phyloP scores from a whole-genome alignment of 2,888 invertebrate species.

The Icerya purchasi region DNA sequence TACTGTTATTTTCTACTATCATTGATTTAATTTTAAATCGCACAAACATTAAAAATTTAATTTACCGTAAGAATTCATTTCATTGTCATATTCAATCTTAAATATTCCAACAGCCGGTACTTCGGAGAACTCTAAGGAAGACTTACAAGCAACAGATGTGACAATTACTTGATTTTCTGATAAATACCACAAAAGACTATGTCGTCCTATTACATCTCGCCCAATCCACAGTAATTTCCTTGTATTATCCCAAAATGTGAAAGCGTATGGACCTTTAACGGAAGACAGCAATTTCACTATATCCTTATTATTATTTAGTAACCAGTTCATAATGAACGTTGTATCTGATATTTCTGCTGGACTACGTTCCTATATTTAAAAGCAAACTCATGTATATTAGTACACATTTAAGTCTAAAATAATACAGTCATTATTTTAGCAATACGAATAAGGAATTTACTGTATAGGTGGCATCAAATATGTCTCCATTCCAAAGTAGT shows the following conservation, averaged over 20 bases:
- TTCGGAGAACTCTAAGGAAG: constrained; percentile 17
- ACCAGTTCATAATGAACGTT: constrained; percentile 11
- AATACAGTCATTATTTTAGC: too few relatives aligned
- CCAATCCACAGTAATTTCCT: constrained; percentile 48
- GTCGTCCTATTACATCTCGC: constrained; percentile 65
- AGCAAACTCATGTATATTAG: too few relatives aligned
- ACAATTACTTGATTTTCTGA: constrained; percentile 16
- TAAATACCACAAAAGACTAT: constrained; percentile 43
- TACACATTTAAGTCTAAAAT: too few relatives aligned
- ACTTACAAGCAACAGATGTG: constrained; percentile 22
- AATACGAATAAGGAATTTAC: too few relatives aligned
- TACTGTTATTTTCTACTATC: too few relatives aligned
- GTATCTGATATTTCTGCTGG: constrained; percentile 13
- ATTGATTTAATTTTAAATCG: too few relatives aligned
- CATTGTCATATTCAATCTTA: constrained; percentile 9
- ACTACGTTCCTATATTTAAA: constrained; percentile 5
- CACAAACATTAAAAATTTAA: too few relatives aligned
- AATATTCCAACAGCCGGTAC: constrained; percentile 22
- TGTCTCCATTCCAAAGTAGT: constrained; percentile 75
- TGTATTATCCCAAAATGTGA: constrained; percentile 43
- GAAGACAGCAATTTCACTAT: constrained; percentile 26
- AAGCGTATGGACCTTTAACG: constrained; percentile 63
- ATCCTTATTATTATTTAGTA: constrained; percentile 9
- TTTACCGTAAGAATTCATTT: not conserved
- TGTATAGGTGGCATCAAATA: too few relatives aligned